Evolutionary conservation across 2,888 invertebrate genomes (phyloP), one percentile per base, ranked within the genome.

Genomic region (Archaeoteleia sp.): DNA sequence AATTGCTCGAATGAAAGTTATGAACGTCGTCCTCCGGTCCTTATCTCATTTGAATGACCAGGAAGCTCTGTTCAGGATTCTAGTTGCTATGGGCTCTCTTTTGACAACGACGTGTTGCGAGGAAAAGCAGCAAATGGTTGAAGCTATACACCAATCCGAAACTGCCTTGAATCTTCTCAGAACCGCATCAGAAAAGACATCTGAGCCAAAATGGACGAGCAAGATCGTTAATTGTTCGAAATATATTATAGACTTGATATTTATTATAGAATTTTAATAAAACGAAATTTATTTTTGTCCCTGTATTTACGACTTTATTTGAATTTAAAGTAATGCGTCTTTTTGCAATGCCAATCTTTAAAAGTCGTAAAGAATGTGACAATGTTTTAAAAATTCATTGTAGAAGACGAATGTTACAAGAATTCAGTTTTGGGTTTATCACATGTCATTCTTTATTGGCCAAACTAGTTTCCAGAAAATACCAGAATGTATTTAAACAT

Each of bases 31-130:
- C 27, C 85, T 89, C 1, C 87, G 87, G 65, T 82, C 91, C 30
- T 81, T 92, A 42, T 85, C 87, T 0, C 87, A 84, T 68, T 82
- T 91, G 37, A 88, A 87, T 0, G 93, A 93, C 74, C 85, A 89
- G 1, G 95, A 95, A 82, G 93, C 94, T 0, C 89, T 91, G 58
- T 94, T 90, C 86, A 89, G 95, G 79, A 87, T 89, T 14, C 88
- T 95, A 10, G 93, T 95, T 10, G 92, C 92, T 0, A 85, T 95
- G 20, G 95, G 95, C 39, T 95, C 94, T 0, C 81, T 95, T 9
- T 78, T 91, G 70, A 87, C 86, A 9, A 88, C 86, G 71, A 87
- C 85, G n/a, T n/a, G n/a, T 9, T 65, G 70, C 0, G 62, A 74
- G 9, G 75, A 80, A 45, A 76, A 75, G 13, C 70, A 67, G n/a